Conservation (phyloP, 2,113 vertebrate species). For the Entelurus aequoreus region DNA sequence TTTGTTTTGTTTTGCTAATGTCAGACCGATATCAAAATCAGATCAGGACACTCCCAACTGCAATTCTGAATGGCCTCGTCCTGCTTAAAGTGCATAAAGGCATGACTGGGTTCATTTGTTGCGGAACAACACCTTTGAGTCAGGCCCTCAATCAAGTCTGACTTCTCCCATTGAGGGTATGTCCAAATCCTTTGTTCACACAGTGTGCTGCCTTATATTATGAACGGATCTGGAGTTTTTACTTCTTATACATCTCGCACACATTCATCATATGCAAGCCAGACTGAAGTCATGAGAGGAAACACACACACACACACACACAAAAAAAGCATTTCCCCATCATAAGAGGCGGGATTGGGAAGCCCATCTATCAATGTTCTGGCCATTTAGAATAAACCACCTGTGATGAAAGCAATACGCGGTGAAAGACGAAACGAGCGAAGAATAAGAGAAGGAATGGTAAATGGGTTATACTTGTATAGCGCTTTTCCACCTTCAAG, state of each 20-base stretch:
- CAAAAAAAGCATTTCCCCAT: constrained; percentile 21
- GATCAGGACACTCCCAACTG: no score
- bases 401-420: constrained; percentile 51
- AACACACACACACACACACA: constrained; percentile 12
- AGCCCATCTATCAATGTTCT: constrained; percentile 53
- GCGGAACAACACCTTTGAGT: no score
- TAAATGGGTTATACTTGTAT: background rate
- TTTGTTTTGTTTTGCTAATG: no score
- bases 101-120: no score
- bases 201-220: background rate
- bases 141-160: no score
- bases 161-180: no score
- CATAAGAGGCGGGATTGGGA: constrained; percentile 25
- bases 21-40: no score
- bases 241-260: constrained; percentile 29
- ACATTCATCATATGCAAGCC: constrained; percentile 27
- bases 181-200: no score
- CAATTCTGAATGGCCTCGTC: constrained; percentile 19
- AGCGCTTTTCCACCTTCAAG: no score
- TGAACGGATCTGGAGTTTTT: constrained; percentile 24
- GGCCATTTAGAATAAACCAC: constrained; percentile 56
- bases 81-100: background rate
- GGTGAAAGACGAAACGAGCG: constrained; percentile 52
- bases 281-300: constrained; percentile 12
- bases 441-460: constrained; percentile 32